Percentiles rank a stretch among this genome's conserved stretches.
phyloP scores from a whole-genome alignment of 1,140 invertebrate genomes.

The Platorchestia sp. region DNA sequence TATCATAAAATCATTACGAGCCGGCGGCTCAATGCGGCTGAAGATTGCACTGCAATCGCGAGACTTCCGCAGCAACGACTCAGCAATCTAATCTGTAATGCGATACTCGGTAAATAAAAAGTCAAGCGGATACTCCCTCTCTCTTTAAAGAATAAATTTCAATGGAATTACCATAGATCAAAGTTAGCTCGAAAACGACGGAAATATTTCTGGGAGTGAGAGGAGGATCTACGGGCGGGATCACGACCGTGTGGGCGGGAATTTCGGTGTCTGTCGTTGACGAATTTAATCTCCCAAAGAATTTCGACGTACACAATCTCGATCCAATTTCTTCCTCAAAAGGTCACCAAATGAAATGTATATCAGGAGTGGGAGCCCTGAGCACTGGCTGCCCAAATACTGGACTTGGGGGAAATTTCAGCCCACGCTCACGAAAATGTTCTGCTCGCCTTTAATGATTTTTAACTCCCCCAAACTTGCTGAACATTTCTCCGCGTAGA shows the following conservation, averaged over 20 bases:
- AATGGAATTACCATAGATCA: slow-evolving; percentile 51
- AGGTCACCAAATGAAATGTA: slow-evolving; percentile 53
- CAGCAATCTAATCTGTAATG: slow-evolving; percentile 53
- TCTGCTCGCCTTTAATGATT: background rate
- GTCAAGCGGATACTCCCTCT: slow-evolving; percentile 54
- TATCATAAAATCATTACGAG: slow-evolving; percentile 44
- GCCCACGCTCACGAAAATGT: background rate
- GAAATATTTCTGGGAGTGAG: slow-evolving; percentile 51
- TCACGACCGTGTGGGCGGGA: slow-evolving; percentile 17
- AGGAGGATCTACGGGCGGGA: slow-evolving; percentile 31
- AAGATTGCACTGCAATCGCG: slow-evolving; percentile 47
- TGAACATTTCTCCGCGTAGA: background rate
- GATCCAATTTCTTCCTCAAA: slow-evolving; percentile 49
- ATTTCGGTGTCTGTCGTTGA: slow-evolving; percentile 36
- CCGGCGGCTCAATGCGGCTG: background rate
- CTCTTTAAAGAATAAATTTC: slow-evolving; percentile 56
- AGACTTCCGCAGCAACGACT: slow-evolving; percentile 17
- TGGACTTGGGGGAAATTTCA: background rate
- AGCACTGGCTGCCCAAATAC: background rate
- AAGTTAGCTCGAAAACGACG: slow-evolving; percentile 54
- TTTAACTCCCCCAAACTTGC: background rate
- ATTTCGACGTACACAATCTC: slow-evolving; percentile 50
- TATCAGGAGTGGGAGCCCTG: background rate
- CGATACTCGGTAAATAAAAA: slow-evolving; percentile 53
- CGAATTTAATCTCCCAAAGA: slow-evolving; percentile 49